Evolutionary conservation across 2,888 invertebrate genomes (phyloP).

Genomic region (Arrhopalites spinosus): DNA sequence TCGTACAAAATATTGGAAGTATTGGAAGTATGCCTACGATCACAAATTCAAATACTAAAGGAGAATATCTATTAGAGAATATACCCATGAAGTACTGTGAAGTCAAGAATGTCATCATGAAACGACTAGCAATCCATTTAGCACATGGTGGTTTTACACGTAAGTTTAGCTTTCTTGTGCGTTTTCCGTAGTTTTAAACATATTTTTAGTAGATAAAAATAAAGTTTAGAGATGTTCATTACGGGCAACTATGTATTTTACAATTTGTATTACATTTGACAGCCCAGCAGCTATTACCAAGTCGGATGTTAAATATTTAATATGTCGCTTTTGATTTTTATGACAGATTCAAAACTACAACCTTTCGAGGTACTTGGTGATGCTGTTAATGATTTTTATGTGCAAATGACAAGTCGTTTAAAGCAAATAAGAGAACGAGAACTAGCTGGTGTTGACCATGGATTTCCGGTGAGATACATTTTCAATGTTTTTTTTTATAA

Average conservation of each 20-base stretch:
- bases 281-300: too few species aligned
- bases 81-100: constrained; percentile 35
- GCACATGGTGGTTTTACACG: constrained; percentile 51
- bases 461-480: constrained; percentile 62
- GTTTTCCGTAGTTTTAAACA: background rate
- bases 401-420: constrained; percentile 39
- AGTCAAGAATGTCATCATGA: constrained; percentile 41
- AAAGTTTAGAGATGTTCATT: too few species aligned
- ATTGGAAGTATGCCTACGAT: constrained; percentile 32
- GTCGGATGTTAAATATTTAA: background rate
- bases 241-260: too few species aligned
- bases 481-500: too few species aligned
- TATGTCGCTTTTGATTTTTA: background rate
- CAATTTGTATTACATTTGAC: too few species aligned
- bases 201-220: too few species aligned
- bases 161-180: constrained; percentile 24
- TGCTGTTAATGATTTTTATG: constrained; percentile 37
- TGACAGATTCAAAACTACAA: constrained; percentile 42
- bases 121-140: constrained; percentile 41
- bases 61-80: constrained; percentile 25
- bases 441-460: constrained; percentile 44
- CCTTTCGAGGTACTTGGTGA: constrained; percentile 44
- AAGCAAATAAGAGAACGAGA: constrained; percentile 45
- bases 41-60: constrained; percentile 34
- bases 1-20: constrained; percentile 10